Evolutionary conservation across 2,797 vertebrate species (phyloP).

Genomic region (Valencia hispanica): DNA sequence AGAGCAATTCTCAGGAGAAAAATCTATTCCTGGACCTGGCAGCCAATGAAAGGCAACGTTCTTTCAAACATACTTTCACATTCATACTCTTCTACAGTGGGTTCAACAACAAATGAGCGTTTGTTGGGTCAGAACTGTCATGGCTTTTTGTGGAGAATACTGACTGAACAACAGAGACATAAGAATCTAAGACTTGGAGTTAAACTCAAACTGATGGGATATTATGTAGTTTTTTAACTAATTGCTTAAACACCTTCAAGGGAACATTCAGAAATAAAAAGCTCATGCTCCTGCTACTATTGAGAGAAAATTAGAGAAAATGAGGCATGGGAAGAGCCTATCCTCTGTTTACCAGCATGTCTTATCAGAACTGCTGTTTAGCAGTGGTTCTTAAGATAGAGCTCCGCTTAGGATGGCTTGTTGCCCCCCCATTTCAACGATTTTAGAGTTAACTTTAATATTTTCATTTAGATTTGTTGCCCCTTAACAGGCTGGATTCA

Average conservation of each 20-base stretch:
- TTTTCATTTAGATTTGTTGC: conserved; percentile 22
- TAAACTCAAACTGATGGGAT: not conserved
- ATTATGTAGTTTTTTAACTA: not conserved
- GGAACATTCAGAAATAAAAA: conserved; percentile 17
- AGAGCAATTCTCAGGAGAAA: conserved; percentile 39
- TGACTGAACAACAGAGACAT: not conserved
- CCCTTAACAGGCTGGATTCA: conserved; percentile 12
- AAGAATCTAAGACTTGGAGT: not conserved
- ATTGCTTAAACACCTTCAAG: conserved; percentile 7
- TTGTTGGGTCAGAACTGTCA: not conserved
- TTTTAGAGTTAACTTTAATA: conserved; percentile 16
- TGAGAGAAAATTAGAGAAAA: conserved; percentile 44
- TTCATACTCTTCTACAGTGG: conserved; percentile 3
- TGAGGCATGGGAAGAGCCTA: conserved; percentile 17
- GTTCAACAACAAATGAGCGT: not conserved
- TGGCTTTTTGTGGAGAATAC: not conserved
- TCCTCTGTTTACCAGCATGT: conserved; percentile 32
- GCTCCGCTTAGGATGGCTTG: not conserved
- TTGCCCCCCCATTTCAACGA: not conserved
- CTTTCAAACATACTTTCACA: conserved; percentile 9
- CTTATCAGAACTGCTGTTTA: conserved; percentile 32
- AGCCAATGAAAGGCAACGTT: conserved; percentile 49
- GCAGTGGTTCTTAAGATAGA: conserved; percentile 11
- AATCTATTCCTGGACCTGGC: conserved; percentile 55
- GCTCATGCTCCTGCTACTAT: conserved; percentile 9